Evolutionary conservation across 2,797 vertebrate species (phyloP), one percentile per base, ranked within the genome.

Genomic region (Parotocinclus haroldoi): DNA sequence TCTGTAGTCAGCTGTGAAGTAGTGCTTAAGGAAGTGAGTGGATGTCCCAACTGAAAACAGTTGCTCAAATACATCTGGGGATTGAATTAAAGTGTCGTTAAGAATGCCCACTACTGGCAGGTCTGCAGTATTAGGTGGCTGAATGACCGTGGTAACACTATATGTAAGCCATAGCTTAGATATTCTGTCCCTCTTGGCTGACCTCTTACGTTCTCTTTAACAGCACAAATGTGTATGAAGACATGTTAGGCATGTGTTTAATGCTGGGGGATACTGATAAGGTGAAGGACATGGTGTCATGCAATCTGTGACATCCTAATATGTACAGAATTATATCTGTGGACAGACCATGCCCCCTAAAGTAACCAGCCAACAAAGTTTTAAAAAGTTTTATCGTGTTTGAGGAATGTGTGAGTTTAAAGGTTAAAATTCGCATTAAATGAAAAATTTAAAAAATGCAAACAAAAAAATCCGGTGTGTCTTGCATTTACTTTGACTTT

Each of bases 161-260:
- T 72, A 82, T 79, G 79, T 81, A 44, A 61, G 51, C 18, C 61
- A 76, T 76, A 68, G 66, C 79, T 70, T 66, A 72, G 61, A 56
- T 71, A 76, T 64, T 78, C 79, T 73, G 55, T 71, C 78, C 75
- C 81, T 84, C 79, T 79, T 88, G 85, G 84, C 81, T 83, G 83
- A 86, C 84, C 82, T 81, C 56, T 68, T 53, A 44, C 8, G 7
- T 4, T 38, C 50, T 64, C 14, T 54, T 76, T 73, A 59, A 64
- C 68, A 44, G 66, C 55, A 64, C 61, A 64, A 78, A 69, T 19
- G 12, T 79, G 79, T 69, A 73, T 72, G 58, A 50, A 17, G 51
- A 74, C 13, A 12, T 11, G 57, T 49, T 63, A 27, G 10, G 12
- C 7, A 52, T 14, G 54, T 46, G 13, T 64, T 64, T 45, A 59